Base-by-base conservation (phyloP, 2,888 invertebrate genomes). In the Dynastes grantii region DNA sequence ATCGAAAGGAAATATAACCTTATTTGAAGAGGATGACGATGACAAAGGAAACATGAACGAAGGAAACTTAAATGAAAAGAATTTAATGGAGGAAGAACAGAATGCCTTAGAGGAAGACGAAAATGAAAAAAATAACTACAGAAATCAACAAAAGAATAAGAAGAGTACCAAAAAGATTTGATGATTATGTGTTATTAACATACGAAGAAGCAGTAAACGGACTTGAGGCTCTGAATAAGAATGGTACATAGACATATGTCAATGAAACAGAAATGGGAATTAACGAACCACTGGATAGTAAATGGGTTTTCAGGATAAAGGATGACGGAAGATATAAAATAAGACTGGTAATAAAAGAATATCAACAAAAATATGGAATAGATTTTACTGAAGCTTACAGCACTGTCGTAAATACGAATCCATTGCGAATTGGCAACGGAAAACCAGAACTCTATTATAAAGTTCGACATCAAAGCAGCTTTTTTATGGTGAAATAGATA, bases 251-350 rank as follows among this genome's bases (percentile, higher is more conserved):
- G 83, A 77, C 78, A 2, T 53, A 67, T 45, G 80, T 81, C 9
- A 67, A 67, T 79, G 64, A 63, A 71, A 61, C 70, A 32, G 77
- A 81, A 78, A 80, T 22, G 16, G 22, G 78, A 81, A 78, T 79
- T 73, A 73, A 49, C 80, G 73, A 67, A 81, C 78, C 58, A 78
- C 81, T 29, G 40, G 82, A 40, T 29, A 82, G 78, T 63, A 79
- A 71, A 78, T 83, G 83, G 83, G 76, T 82, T 1, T 83, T 83
- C 51, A 83, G 81, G 71, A 53, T 80, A 1, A 82, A 84, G 64
- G 82, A 83, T 70, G 78, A 81, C 68, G 81, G 80, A 16, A 76
- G 78, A 78, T 81, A 78, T 65, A 82, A 82, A 64, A 82, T 81
- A 29, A 78, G 81, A 77, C 22, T 83, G 8, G 83, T 80, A 32